These are phyloP conservation scores for Ramphastos sulfuratus DNA, from an alignment of 2,113 vertebrate species.

Conservation along the genomic window DNA sequence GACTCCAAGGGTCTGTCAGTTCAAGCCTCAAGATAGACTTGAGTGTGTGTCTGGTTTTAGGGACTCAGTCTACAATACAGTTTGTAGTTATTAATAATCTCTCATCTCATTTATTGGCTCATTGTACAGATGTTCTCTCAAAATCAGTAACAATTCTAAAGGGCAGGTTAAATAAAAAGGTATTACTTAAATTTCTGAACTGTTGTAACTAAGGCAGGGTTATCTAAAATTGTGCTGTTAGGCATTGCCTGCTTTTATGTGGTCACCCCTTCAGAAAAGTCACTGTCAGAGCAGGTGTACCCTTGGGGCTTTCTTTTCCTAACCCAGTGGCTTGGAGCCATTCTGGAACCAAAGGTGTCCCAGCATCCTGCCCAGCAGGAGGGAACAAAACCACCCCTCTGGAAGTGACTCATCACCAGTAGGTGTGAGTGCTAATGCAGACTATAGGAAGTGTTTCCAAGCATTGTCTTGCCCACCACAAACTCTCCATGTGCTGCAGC, in stretches of 20 bases:
- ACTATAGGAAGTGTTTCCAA: not conserved
- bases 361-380: fast-evolving
- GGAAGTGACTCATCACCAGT: not conserved
- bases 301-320: not conserved
- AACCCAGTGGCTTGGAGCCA: not conserved
- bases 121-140: not conserved
- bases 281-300: not conserved
- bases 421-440: not conserved
- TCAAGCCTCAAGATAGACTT: not conserved
- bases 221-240: not conserved
- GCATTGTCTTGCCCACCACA: not conserved
- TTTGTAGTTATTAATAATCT: not conserved
- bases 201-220: not conserved
- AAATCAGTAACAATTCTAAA: not conserved
- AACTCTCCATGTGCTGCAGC: not conserved
- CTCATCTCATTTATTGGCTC: not conserved
- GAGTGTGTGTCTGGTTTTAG: not conserved
- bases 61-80: not conserved
- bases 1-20: not conserved
- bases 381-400: not conserved
- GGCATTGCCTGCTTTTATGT: not conserved
- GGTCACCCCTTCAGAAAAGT: not conserved
- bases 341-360: not conserved
- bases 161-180: not conserved
- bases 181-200: not conserved